phyloP scores from a whole-genome alignment of 2,113 vertebrate genomes.

The Phoxinus phoxinus region DNA sequence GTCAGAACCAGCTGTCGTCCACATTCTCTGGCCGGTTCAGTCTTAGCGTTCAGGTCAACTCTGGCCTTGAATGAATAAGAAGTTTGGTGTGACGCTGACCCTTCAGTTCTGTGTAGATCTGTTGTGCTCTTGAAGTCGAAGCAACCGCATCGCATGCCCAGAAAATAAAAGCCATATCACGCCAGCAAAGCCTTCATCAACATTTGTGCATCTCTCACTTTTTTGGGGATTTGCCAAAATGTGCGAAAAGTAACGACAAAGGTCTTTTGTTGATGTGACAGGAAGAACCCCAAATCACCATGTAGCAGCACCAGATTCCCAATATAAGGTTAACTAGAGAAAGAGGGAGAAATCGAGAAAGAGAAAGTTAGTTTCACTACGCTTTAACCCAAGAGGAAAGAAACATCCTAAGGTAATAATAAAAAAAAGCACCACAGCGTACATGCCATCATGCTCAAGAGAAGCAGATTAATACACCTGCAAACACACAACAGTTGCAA shows the following conservation, averaged over 20 bases:
- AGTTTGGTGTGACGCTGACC: constrained; percentile 25
- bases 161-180: constrained; percentile 72
- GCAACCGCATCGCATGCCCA: constrained; percentile 74
- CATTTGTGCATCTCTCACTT: constrained; percentile 49
- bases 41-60: constrained; percentile 22
- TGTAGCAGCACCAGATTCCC: constrained; percentile 76
- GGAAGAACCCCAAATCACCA: constrained; percentile 80
- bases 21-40: constrained; percentile 25
- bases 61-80: constrained; percentile 22
- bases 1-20: constrained; percentile 24
- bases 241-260: constrained; percentile 46
- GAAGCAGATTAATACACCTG: constrained; percentile 29
- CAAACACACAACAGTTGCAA: constrained; percentile 35
- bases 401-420: not conserved
- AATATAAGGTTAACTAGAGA: constrained; percentile 91
- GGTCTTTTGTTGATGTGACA: constrained; percentile 79
- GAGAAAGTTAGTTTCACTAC: constrained; percentile 53
- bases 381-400: constrained; percentile 17
- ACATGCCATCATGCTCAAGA: not conserved
- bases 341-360: constrained; percentile 53
- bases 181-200: constrained; percentile 60
- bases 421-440: not conserved
- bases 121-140: constrained; percentile 66
- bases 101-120: constrained; percentile 35
- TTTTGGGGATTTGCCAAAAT: constrained; percentile 69